These are phyloP conservation scores for Drosophila littoralis DNA, from an alignment of 1,140 invertebrate species.

Conservation along the genomic window DNA sequence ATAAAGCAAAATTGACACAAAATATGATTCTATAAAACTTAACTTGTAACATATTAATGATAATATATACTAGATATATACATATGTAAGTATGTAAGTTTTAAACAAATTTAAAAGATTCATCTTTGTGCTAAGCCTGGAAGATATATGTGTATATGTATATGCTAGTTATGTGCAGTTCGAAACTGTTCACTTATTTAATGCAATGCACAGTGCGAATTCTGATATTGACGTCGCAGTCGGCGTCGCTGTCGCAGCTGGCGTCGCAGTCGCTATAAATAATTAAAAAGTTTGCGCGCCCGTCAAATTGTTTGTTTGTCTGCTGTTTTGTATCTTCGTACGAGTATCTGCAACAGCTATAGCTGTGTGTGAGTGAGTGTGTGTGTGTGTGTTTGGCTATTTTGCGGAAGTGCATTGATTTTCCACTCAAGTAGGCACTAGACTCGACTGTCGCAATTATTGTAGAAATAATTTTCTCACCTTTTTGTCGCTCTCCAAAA, in stretches of 20 bases:
- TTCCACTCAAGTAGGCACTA: constrained; percentile 79
- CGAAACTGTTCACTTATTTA: constrained; percentile 17
- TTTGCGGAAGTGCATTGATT: constrained; percentile 80
- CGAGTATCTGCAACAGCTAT: constrained; percentile 22
- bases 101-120: neutral
- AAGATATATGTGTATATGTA: no score
- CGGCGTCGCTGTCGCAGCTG: neutral
- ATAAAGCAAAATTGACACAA: no score
- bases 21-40: no score
- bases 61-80: no score
- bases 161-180: neutral
- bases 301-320: constrained; percentile 31
- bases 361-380: constrained; percentile 13
- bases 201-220: constrained; percentile 4
- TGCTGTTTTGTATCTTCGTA: constrained; percentile 36
- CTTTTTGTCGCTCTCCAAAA: constrained; percentile 62
- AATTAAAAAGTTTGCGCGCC: constrained; percentile 32
- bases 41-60: no score
- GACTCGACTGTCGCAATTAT: constrained; percentile 33
- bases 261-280: constrained; percentile 34
- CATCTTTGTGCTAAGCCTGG: neutral
- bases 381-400: constrained; percentile 42
- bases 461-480: constrained; percentile 73
- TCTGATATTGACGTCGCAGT: neutral
- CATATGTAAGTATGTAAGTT: neutral